phyloP scores from a whole-genome alignment of 2,797 vertebrate species.

The Epinephelus coioides region DNA sequence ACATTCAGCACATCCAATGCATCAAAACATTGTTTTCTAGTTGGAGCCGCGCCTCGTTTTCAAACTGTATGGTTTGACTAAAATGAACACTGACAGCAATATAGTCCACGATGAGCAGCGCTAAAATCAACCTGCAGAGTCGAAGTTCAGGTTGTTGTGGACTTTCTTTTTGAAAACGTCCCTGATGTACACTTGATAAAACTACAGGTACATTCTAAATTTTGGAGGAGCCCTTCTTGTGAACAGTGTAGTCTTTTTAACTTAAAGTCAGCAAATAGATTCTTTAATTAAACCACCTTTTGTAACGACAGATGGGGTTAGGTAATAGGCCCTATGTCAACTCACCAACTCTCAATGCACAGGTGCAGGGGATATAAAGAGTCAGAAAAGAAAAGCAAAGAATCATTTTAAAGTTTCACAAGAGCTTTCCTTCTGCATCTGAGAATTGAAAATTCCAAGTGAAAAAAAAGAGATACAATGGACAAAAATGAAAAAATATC shows the following conservation, averaged over 20 bases:
- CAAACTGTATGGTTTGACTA: no score
- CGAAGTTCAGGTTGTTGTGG: background rate
- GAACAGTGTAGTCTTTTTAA: background rate
- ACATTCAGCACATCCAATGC: no score
- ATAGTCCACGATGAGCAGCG: no score
- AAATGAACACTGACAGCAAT: no score
- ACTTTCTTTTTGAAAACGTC: background rate
- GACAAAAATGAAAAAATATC: background rate
- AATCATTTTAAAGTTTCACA: background rate
- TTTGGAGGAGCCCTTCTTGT: background rate
- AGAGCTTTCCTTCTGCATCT: background rate
- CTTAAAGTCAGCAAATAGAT: constrained; percentile 23
- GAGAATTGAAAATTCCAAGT: background rate
- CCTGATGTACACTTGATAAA: background rate
- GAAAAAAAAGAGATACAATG: constrained; percentile 2
- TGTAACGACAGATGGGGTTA: background rate
- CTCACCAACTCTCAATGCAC: constrained; percentile 22
- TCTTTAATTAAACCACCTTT: constrained; percentile 36
- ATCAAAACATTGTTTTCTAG: no score
- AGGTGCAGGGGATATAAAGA: constrained; percentile 5
- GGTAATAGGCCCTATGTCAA: constrained; percentile 24
- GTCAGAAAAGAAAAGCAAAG: background rate
- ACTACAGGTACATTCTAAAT: background rate
- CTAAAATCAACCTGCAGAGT: no score
- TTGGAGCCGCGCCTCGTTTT: no score